phyloP scores from a whole-genome alignment of 2,113 vertebrate species.

The Peromyscus maniculatus region DNA sequence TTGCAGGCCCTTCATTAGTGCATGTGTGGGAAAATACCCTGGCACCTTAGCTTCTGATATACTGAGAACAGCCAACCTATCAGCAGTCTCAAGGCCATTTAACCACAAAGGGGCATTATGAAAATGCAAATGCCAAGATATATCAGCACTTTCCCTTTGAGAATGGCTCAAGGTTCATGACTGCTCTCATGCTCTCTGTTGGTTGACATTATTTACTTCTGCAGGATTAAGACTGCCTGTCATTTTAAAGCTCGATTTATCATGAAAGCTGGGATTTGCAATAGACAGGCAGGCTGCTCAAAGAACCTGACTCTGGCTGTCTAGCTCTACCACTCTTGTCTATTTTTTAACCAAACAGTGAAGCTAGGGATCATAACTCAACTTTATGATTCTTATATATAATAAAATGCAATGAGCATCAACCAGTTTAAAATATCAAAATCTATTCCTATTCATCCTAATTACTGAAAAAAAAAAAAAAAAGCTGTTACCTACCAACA shows the following conservation, averaged over 20 bases:
- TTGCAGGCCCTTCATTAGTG: too few species aligned
- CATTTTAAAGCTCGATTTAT: not conserved
- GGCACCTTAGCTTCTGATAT: not conserved
- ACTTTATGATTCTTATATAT: not conserved
- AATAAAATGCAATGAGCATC: not conserved
- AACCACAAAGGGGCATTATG: not conserved
- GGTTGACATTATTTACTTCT: not conserved
- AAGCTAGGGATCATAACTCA: not conserved
- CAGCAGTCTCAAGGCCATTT: not conserved
- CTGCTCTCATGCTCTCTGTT: not conserved
- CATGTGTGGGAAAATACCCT: not conserved
- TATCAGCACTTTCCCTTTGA: not conserved
- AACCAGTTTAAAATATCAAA: conserved; percentile 34
- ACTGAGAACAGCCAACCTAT: not conserved
- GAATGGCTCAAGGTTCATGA: not conserved
- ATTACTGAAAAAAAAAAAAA: not conserved
- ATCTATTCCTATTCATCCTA: not conserved
- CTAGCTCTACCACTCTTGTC: not conserved
- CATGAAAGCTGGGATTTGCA: not conserved
- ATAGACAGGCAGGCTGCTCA: not conserved
- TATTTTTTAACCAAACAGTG: not conserved
- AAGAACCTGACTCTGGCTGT: not conserved
- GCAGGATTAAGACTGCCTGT: not conserved
- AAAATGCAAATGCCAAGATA: not conserved
- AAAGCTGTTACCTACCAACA: not conserved